Evolutionary conservation across 2,888 invertebrate species (phyloP).

Genomic region (Polyploca ridens): DNA sequence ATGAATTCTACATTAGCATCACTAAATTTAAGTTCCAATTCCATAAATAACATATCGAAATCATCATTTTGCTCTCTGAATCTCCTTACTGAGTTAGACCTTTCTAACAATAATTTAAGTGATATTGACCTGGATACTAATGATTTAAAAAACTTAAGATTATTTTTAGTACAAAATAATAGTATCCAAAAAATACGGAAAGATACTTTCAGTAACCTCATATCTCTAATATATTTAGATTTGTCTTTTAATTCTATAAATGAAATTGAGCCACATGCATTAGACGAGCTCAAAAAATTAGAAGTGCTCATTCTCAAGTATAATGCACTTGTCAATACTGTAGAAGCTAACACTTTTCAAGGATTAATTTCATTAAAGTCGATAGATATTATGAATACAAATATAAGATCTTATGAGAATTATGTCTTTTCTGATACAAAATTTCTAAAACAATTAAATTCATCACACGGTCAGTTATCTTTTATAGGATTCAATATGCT

Average conservation of each 20-base stretch:
- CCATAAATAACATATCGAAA: slow-evolving; percentile 16
- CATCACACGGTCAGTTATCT: slow-evolving; percentile 27
- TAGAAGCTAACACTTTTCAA: slow-evolving; percentile 20
- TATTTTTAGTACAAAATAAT: slow-evolving; percentile 19
- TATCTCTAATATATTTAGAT: slow-evolving; percentile 14
- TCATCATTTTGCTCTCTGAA: slow-evolving; percentile 17
- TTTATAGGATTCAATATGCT: slow-evolving; percentile 27
- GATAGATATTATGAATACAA: slow-evolving; percentile 20
- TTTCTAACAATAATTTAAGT: slow-evolving; percentile 18
- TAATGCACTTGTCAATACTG: slow-evolving; percentile 19
- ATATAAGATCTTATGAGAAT: slow-evolving; percentile 19
- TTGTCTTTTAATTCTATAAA: slow-evolving; percentile 20
- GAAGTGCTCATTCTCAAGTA: slow-evolving; percentile 21
- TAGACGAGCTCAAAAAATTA: slow-evolving; percentile 19
- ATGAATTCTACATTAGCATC: slow-evolving; percentile 11
- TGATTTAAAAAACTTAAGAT: slow-evolving; percentile 14
- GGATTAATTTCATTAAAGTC: slow-evolving; percentile 17
- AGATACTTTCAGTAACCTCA: slow-evolving; percentile 18
- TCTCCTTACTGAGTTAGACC: slow-evolving; percentile 16
- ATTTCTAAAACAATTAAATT: slow-evolving; percentile 22
- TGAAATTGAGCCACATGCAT: slow-evolving; percentile 22
- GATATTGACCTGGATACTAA: slow-evolving; percentile 14
- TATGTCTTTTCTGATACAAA: slow-evolving; percentile 22
- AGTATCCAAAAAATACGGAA: slow-evolving; percentile 17
- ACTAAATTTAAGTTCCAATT: slow-evolving; percentile 20